Base-by-base conservation (phyloP, 1,140 invertebrate genomes). In the Limonius californicus region DNA sequence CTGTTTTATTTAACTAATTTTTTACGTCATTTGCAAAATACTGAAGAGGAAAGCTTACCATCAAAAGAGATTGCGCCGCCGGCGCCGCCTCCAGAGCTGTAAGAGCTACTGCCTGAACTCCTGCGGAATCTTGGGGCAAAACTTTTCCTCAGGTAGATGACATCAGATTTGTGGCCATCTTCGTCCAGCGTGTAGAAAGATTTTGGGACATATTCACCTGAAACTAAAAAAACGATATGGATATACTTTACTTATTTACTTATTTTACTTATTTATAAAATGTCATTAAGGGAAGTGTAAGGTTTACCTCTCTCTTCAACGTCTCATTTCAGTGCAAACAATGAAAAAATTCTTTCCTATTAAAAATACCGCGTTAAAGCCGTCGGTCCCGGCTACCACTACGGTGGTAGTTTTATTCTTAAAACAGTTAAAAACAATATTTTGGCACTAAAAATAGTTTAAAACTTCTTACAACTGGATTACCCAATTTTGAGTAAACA, bases 171-270 rank as follows among this genome's bases (percentile, higher is more conserved):
- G 39, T 70, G 68, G 3, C 72, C 72, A 39, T 65, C 50, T 21
- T 70, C 54, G 39, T 71, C 68, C 47, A 74, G 72, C 9, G 72
- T 18, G 54, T 72, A 74, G 57, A 68, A 72, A 0, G 70, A 74
- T 67, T 68, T 72, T 47, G 72, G 71, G 1, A 74, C 56, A 57
- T 70, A 74, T 59, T 74, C 59, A n/a, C 70, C 72, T 8, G 67
- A 61, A 57, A 61, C 71, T 74, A 53, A 35, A 61, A 66, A 19
- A 11, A 21, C 3, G n/a, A 45, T 7, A 7, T 45, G 4, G 4
- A 4, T 6, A 6, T 32, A 32, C 4, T 32, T 6, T 11, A 6
- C 27, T 32, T 32, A 32, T 6, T 32, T 32, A 11, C 27, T 4
- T 32, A 32, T 6, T 32, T 4, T 4, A 32, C 11, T 32, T 32